phyloP scores from a whole-genome alignment of 2,888 invertebrate genomes.

The Leptopilina myrica region DNA sequence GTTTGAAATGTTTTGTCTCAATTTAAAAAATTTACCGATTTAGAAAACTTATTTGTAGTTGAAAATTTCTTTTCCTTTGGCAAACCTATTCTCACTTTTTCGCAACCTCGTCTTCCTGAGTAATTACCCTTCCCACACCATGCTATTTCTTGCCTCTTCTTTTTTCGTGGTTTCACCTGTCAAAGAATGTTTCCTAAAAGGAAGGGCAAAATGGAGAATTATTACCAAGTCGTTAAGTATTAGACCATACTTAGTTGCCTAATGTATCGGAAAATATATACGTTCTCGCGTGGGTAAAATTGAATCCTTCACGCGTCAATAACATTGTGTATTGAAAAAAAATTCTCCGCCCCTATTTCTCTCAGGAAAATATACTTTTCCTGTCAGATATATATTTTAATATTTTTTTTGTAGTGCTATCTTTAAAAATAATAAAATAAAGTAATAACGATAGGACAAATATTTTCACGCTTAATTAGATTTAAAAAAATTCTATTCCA shows the following conservation, averaged over 20 bases:
- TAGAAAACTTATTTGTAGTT: background rate
- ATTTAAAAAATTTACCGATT: too few species aligned
- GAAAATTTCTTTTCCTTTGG: background rate
- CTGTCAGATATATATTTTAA: background rate
- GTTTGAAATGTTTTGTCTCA: too few species aligned
- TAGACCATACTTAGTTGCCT: constrained; percentile 18
- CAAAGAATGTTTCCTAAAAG: background rate
- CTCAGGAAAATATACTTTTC: background rate
- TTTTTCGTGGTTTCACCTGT: background rate
- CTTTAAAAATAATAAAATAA: too few species aligned
- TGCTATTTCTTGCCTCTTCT: background rate
- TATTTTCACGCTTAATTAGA: too few species aligned
- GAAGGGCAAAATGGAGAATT: background rate
- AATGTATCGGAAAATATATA: constrained; percentile 28
- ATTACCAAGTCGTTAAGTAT: background rate
- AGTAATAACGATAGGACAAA: too few species aligned
- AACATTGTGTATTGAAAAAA: background rate
- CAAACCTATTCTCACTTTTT: background rate
- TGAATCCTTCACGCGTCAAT: constrained; percentile 5
- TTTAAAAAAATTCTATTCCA: too few species aligned
- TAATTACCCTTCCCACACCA: background rate
- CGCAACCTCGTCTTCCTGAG: constrained; percentile 2
- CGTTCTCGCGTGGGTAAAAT: constrained; percentile 1
- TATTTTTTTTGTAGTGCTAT: background rate
- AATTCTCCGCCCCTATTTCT: background rate